These are phyloP conservation scores for Muricea muricata DNA, from an alignment of 92 coral and sea anemone genomes.

Conservation along the genomic window DNA sequence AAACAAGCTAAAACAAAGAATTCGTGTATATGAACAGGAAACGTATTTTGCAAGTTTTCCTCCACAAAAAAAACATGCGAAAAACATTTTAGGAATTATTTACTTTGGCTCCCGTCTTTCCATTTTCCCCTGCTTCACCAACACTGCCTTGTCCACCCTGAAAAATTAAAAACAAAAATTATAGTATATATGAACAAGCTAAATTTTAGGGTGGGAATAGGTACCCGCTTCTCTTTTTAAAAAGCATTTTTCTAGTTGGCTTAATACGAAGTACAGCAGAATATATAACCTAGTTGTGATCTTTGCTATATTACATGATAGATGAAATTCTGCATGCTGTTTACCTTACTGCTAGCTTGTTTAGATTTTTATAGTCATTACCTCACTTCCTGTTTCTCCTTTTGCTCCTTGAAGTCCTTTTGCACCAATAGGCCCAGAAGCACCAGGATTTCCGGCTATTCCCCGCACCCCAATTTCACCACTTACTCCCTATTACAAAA, in stretches of 20 bases:
- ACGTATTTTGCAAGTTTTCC: no score
- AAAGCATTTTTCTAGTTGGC: no score
- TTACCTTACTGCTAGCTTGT: no score
- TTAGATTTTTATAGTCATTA: background rate
- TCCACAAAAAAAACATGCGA: no score
- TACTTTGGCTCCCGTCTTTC: background rate
- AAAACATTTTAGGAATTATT: background rate
- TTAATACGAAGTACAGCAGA: no score
- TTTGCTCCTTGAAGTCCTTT: background rate
- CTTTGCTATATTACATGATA: no score
- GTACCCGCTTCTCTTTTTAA: no score
- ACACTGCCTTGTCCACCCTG: background rate
- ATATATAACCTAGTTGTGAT: no score
- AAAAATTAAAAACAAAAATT: background rate
- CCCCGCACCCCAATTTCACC: constrained; percentile 2
- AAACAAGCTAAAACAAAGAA: background rate
- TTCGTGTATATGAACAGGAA: no score
- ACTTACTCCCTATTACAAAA: background rate
- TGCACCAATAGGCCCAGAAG: constrained; percentile 5
- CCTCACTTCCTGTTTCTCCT: constrained; percentile 6
- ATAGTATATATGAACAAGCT: background rate
- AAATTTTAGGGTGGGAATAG: no score
- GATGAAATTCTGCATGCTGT: no score
- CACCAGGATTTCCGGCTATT: constrained; percentile 12
- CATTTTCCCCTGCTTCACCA: background rate